Evolutionary conservation across 2,888 invertebrate genomes (phyloP), one percentile per base, ranked within the genome.

Genomic region (Yponomeuta cagnagella): DNA sequence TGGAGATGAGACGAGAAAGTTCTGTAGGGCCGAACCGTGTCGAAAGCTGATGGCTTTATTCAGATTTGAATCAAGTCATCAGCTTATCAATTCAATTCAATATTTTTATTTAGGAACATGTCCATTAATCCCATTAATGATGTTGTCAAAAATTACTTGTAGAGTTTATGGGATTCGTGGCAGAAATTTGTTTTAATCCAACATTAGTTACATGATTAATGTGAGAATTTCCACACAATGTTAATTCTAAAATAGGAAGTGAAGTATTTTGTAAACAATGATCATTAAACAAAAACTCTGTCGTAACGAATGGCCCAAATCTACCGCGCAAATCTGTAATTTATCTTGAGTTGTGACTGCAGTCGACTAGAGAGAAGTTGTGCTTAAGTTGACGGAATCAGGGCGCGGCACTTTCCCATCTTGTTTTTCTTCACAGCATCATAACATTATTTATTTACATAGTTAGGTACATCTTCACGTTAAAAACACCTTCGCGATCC

Each of bases 211-310:
- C 52, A 58, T 58, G 12, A 12, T 58, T 58, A 58, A 52, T 9
- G 10, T 2, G 12, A 52, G 52, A 52, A 43, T 58, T 15, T 58
- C 15, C 15, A 58, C 4, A 15, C 15, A 58, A 58, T 58, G 52
- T 15, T 4, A 58, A 15, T 15, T 58, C 15, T 5, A 15, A 58
- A 58, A 15, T 58, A 12, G 15, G 52, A 58, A 58, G 52, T 15
- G 52, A 58, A 58, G 52, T 58, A 15, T 58, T 58, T 58, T 58
- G 52, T 58, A 58, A 58, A 58, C 52, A 58, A 58, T 58, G 52
- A 58, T 15, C 2, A 58, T 58, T 15, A 58, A 58, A 12, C 52
- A 58, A 58, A 58, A 58, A 58, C 52, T 58, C 52, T 58, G 12
- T 58, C 52, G 15, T 58, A 58, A 58, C 52, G 15, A 58, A 12